A percentile compares a stretch with the other conserved stretches of the same genome.
phyloP scores from a whole-genome alignment of 1,140 invertebrate genomes.

The Drosophila teissieri region DNA sequence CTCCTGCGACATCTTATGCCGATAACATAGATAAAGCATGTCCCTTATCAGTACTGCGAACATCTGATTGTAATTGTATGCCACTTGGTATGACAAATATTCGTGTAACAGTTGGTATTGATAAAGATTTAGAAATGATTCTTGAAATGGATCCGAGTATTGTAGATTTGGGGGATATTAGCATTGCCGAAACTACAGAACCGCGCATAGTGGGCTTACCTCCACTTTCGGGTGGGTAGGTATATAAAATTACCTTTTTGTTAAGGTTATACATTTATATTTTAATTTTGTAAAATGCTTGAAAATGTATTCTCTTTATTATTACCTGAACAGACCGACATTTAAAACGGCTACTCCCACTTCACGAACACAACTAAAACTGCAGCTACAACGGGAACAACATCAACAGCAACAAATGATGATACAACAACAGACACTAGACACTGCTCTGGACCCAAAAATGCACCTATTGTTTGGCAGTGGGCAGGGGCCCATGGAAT shows the following conservation, averaged over 20 bases:
- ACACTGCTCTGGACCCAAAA: conserved; percentile 49
- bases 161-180: conserved; percentile 85
- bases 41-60: neutral
- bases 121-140: conserved; percentile 87
- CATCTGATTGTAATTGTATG: conserved; percentile 7
- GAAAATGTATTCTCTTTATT: neutral
- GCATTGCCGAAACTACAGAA: conserved; percentile 48
- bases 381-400: conserved; percentile 93
- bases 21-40: conserved; percentile 22
- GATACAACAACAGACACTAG: conserved; percentile 85
- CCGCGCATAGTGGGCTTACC: conserved; percentile 68
- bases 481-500: conserved; percentile 24
- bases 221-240: conserved; percentile 84
- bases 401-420: conserved; percentile 87
- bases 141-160: conserved; percentile 88
- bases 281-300: neutral
- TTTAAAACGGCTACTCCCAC: conserved; percentile 92
- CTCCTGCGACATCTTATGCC: conserved; percentile 45
- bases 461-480: conserved; percentile 35
- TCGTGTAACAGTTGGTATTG: conserved; percentile 86
- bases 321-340: conserved; percentile 87
- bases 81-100: conserved; percentile 70
- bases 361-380: conserved; percentile 93
- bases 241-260: conserved; percentile 19
- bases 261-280: neutral